These are phyloP conservation scores for Nansenia antarctica DNA, from an alignment of 2,113 vertebrate species.

Conservation along the genomic window DNA sequence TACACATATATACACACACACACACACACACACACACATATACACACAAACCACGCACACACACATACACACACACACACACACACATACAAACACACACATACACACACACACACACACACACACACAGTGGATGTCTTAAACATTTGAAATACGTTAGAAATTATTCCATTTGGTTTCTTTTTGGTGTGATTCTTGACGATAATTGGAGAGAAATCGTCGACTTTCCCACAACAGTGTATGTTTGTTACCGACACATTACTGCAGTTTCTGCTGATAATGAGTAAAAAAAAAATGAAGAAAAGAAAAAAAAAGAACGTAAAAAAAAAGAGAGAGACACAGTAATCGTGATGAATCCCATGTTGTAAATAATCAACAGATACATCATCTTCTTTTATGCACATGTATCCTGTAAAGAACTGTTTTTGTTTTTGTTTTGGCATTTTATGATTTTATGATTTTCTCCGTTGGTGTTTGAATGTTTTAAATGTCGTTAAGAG, in stretches of 20 bases:
- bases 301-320: no score
- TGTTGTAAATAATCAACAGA: neutral
- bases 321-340: no score
- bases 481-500: neutral
- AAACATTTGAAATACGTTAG: no score
- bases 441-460: neutral
- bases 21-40: no score
- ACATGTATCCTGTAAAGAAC: neutral
- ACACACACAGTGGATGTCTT: neutral
- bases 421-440: neutral
- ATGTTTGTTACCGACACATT: no score
- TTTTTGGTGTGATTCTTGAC: neutral
- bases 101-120: neutral
- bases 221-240: neutral
- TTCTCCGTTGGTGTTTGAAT: neutral
- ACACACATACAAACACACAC: no score
- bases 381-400: neutral
- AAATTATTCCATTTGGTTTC: neutral
- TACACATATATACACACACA: no score
- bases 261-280: no score
- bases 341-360: neutral
- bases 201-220: neutral
- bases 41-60: no score
- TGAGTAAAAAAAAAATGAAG: no score
- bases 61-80: no score